A percentile compares a stretch with the other conserved stretches of the same genome.
These are phyloP conservation scores for Arenaria interpres DNA, from an alignment of 2,113 vertebrate genomes.

Conservation along the genomic window DNA sequence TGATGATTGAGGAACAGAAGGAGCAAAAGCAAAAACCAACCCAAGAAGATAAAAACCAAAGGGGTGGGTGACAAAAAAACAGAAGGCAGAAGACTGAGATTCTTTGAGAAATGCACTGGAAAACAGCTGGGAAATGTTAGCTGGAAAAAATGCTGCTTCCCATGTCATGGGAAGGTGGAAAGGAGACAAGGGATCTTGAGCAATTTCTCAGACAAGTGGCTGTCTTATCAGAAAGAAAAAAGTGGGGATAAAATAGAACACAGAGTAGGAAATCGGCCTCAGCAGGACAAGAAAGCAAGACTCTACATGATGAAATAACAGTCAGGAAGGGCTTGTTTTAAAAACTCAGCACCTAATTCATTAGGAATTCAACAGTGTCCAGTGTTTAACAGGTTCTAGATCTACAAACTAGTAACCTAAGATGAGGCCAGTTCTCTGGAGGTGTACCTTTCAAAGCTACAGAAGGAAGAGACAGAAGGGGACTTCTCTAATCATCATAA, in stretches of 20 bases:
- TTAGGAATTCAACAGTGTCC: neutral
- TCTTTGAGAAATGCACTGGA: neutral
- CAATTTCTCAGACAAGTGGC: neutral
- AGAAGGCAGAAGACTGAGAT: neutral
- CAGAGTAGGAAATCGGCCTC: neutral
- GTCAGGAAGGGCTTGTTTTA: neutral
- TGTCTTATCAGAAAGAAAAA: neutral
- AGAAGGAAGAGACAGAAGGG: neutral
- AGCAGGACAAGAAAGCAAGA: neutral
- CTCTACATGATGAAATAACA: neutral
- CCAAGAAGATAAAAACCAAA: neutral
- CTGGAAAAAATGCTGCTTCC: neutral
- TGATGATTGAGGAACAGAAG: neutral
- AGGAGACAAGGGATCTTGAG: neutral
- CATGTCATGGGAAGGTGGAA: neutral
- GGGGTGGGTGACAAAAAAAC: neutral
- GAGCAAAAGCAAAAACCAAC: neutral
- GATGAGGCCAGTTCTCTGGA: neutral
- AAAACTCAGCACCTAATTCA: neutral
- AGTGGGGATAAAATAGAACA: neutral
- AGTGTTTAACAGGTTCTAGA: neutral
- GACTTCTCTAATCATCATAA: neutral
- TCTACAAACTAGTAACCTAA: neutral
- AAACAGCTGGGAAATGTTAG: neutral
- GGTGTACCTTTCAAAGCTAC: neutral